Evolutionary conservation across 2,888 invertebrate genomes (phyloP), one percentile per base, ranked within the genome.

Genomic region (Sesia apiformis): DNA sequence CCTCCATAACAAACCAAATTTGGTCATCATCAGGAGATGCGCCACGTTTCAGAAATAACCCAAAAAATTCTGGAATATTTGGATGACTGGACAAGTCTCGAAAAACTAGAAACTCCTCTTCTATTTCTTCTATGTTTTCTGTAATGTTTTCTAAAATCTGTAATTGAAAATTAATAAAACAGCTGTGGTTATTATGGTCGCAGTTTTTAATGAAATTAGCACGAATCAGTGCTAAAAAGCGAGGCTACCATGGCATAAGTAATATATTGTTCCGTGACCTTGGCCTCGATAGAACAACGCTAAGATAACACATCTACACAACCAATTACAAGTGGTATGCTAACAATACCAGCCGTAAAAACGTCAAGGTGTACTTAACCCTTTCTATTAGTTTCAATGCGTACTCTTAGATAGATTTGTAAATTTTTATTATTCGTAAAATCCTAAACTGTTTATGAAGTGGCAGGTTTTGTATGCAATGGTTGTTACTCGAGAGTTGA

Each of bases 1-100:
- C 94, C 92, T 96, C 95, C 94, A 96, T 94, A 60, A 93, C 94
- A 71, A 95, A 93, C 96, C 96, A 96, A 70, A 95, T 90, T 79
- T 94, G 94, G 72, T 94, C 94, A 70, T 94, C 93, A 65, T 94
- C 93, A 6, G 91, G 84, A 38, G 86, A 86, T 4, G 90, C 75
- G 4, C 92, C 93, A 55, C 91, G 88, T 67, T 93, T 93, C 58
- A 95, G 78, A 78, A 91, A 95, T 46, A 95, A 83, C 4, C 95
- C 95, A 65, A 93, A 90, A 72, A 95, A 95, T 56, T 91, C 86
- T 0, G 95, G 95, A 55, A 96, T 92, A 76, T 95, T 95, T 5
- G 93, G 93, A 78, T 95, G 95, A 53, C 92, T 89, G 54, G 93
- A 93, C 53, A 94, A 84, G 69, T 95, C 94, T 39, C 93, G 87